Base-by-base conservation (phyloP, 2,113 vertebrate species). In the Oryzias curvinotus region DNA sequence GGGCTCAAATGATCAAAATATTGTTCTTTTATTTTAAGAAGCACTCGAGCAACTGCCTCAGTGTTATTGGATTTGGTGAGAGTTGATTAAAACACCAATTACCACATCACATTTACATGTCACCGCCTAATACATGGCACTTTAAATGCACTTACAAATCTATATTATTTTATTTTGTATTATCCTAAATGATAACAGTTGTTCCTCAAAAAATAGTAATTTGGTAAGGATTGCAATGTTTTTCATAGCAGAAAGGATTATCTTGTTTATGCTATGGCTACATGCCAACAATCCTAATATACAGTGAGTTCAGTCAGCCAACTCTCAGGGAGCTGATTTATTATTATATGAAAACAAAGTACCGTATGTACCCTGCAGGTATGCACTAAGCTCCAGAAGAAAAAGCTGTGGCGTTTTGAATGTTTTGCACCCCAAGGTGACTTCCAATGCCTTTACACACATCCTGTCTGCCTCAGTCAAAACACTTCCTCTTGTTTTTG, bases 141-240 rank as follows among this genome's bases (percentile, higher is more conserved):
- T 81, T 73, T 19, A 65, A 68, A 77, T 47, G 21, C 12, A 66
- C 59, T 41, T 55, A 71, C 51, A 77, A 79, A 86, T 77, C 70
- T 59, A 74, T 43, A 65, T 30, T 57, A 73, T 80, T 71, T 65
- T 44, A 47, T 54, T 56, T 61, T 57, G 36, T 23, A 21, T 77
- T 71, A 81, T 77, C 62, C 73, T 81, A 58, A 77, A 21, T 70
- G 80, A 83, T 72, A 63, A 30, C 45, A 28, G 66, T 52, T 63
- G 62, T 78, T 75, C 47, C 70, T 72, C 50, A 46, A 67, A 70
- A 70, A 70, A 71, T 48, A 16, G 18, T 45, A 50, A 62, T 71
- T 74, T 55, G 26, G 23, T 61, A 51, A 51, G 14, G 62, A 63
- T 67, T 52, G 45, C 46, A 52, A 63, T 59, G 65, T 59, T 68